phyloP scores from a whole-genome alignment of 2,113 vertebrate species.

The Nothoprocta perdicaria region DNA sequence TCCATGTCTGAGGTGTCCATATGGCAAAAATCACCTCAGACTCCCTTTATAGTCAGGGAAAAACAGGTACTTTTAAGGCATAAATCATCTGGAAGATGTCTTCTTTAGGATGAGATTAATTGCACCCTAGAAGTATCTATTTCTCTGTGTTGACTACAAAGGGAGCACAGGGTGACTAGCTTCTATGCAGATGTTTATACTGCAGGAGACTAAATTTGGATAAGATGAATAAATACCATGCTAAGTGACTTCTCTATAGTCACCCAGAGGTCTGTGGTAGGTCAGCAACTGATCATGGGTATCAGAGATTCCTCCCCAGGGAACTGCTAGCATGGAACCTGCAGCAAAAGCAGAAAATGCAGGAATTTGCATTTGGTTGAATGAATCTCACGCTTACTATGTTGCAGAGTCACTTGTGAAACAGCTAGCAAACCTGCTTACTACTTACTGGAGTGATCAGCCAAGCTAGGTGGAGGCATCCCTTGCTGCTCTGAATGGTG shows the following conservation, averaged over 20 bases:
- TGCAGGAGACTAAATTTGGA: constrained; percentile 61
- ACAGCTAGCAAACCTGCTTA: not conserved
- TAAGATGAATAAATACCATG: constrained; percentile 65
- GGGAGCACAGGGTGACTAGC: constrained; percentile 44
- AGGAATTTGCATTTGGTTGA: not conserved
- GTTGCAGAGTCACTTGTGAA: not conserved
- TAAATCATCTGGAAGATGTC: constrained; percentile 57
- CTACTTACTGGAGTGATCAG: not conserved
- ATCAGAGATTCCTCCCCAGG: not conserved
- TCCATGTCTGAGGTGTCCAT: constrained; percentile 57
- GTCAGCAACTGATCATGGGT: not conserved
- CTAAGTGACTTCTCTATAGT: constrained; percentile 50
- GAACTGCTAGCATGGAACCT: not conserved
- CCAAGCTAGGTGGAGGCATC: not conserved
- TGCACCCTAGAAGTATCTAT: constrained; percentile 56
- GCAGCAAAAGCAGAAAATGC: no score
- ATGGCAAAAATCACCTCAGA: constrained; percentile 68
- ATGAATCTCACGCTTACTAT: not conserved
- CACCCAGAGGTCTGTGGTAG: constrained; percentile 44
- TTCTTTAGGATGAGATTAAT: constrained; percentile 61
- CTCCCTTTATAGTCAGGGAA: constrained; percentile 49
- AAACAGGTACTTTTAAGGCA: constrained; percentile 54
- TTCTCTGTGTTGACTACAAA: constrained; percentile 61
- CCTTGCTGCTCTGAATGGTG: not conserved
- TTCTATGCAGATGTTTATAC: constrained; percentile 65